These are phyloP conservation scores for Phrynosoma platyrhinos DNA, from an alignment of 2,113 vertebrate genomes.

Conservation along the genomic window DNA sequence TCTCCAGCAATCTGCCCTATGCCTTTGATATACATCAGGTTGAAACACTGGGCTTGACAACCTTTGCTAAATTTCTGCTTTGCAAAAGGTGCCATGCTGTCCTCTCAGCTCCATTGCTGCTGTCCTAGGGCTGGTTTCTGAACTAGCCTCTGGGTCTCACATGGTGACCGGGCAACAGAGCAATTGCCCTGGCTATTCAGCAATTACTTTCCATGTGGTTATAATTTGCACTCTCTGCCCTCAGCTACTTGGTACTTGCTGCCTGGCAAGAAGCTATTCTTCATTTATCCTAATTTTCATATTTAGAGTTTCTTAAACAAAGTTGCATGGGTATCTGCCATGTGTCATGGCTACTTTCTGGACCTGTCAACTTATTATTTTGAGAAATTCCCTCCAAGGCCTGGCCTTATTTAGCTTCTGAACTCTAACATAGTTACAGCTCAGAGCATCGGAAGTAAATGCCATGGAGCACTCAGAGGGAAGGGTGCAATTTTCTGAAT, in stretches of 20 bases:
- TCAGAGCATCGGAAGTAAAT: conserved; percentile 20
- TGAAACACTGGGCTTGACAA: neutral
- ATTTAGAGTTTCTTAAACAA: conserved; percentile 34
- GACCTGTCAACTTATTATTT: conserved; percentile 8
- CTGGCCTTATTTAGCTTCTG: conserved; percentile 19
- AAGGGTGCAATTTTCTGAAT: conserved; percentile 14
- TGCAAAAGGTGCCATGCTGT: neutral
- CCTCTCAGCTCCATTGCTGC: neutral
- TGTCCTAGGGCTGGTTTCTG: neutral
- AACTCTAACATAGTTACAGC: conserved; percentile 4
- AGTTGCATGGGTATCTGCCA: neutral
- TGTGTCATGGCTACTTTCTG: neutral
- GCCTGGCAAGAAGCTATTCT: neutral
- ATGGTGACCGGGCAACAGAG: neutral
- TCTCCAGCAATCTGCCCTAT: neutral
- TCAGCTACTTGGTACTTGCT: neutral
- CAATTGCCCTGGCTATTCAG: neutral
- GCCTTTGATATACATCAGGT: neutral
- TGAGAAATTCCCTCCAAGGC: neutral
- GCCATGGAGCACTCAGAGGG: conserved; percentile 7
- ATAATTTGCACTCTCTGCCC: neutral
- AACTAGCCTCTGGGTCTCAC: neutral
- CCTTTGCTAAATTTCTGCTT: neutral
- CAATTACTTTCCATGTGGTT: neutral
- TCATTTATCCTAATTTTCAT: neutral